Percentiles rank a stretch among this genome's conserved stretches.
phyloP scores from a whole-genome alignment of 2,888 invertebrate species.

The Endotricha flammealis region DNA sequence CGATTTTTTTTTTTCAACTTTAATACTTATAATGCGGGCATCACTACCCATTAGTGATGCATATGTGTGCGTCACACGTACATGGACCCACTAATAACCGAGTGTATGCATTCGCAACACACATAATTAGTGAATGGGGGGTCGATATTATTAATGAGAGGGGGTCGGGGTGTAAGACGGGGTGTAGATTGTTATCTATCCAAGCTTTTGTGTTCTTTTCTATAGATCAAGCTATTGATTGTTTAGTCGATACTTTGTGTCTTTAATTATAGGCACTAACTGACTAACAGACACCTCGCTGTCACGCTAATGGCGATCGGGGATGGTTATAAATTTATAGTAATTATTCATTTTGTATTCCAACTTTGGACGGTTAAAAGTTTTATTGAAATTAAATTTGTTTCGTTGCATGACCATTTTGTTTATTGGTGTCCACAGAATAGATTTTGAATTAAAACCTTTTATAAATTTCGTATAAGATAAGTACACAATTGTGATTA shows the following conservation, averaged over 20 bases:
- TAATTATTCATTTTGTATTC: constrained; percentile 68
- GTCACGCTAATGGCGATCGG: constrained; percentile 63
- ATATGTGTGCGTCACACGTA: constrained; percentile 29
- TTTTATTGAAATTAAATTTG: constrained; percentile 40
- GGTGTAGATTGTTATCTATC: constrained; percentile 68
- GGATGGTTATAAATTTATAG: constrained; percentile 57
- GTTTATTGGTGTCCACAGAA: constrained; percentile 6
- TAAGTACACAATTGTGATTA: too few relatives aligned
- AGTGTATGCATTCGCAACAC: constrained; percentile 72
- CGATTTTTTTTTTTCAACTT: constrained; percentile 56
- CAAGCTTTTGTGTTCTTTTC: constrained; percentile 75
- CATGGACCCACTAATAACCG: constrained; percentile 22
- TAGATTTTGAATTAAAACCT: constrained; percentile 3
- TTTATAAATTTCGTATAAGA: too few relatives aligned
- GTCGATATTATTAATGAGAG: constrained; percentile 78
- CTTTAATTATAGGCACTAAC: constrained; percentile 73
- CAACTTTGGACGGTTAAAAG: constrained; percentile 53
- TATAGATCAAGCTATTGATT: constrained; percentile 70
- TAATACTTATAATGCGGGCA: constrained; percentile 62
- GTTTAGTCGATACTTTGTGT: constrained; percentile 69
- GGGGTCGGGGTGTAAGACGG: constrained; percentile 41
- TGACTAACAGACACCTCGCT: constrained; percentile 67
- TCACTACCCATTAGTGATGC: constrained; percentile 47
- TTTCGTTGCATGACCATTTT: constrained; percentile 14
- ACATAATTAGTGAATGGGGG: constrained; percentile 75